Conservation (phyloP, 1,140 invertebrate species). For the Polyergus mexicanus region DNA sequence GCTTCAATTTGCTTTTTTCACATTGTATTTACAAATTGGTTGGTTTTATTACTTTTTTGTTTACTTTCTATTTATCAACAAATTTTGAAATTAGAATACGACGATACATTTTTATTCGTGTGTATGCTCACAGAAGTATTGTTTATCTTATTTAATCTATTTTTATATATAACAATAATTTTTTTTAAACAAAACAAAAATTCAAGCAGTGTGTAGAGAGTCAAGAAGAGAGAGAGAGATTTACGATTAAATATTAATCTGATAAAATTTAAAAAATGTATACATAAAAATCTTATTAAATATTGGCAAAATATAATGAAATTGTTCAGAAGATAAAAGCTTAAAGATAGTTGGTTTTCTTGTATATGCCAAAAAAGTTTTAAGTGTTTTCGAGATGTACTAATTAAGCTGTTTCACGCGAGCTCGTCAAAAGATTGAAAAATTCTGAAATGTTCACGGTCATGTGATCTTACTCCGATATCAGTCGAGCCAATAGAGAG, state of each 20-base stretch:
- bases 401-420: constrained; percentile 6
- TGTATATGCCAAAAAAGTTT: not conserved
- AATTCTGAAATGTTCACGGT: not conserved
- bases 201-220: not conserved
- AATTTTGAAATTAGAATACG: not conserved
- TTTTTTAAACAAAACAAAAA: not conserved
- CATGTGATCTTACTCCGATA: not conserved
- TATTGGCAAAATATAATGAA: not conserved
- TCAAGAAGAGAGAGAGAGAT: not conserved
- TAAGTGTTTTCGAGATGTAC: not conserved
- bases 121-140: not conserved
- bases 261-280: not conserved
- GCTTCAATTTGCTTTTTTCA: not conserved
- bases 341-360: not conserved
- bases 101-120: too few relatives aligned
- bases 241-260: not conserved
- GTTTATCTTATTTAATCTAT: not conserved
- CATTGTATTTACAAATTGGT: not conserved
- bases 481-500: constrained; percentile 20
- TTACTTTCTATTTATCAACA: not conserved
- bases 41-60: not conserved
- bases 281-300: not conserved
- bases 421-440: not conserved
- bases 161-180: not conserved
- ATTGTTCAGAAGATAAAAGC: not conserved